Evolutionary conservation across 2,113 vertebrate genomes (phyloP).

Genomic region (Erpornis zantholeuca): DNA sequence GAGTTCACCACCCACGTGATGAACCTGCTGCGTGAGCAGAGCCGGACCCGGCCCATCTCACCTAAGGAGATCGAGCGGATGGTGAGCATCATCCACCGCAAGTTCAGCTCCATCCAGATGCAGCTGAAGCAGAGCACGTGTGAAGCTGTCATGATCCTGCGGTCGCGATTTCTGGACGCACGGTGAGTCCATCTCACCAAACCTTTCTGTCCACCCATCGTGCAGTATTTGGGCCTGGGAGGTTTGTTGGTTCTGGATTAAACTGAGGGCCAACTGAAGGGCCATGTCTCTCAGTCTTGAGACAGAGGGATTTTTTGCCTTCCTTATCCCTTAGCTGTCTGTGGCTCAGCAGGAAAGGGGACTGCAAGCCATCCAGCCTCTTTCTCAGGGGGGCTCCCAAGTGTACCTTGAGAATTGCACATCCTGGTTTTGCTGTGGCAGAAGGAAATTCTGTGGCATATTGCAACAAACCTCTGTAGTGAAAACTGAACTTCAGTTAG

Average conservation of each 20-base stretch:
- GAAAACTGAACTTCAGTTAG: not conserved
- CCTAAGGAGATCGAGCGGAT: conserved; percentile 98
- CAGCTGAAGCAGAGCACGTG: conserved; percentile 99
- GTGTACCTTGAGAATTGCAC: not conserved
- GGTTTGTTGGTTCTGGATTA: not conserved
- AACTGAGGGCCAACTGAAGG: not conserved
- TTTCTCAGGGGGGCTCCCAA: not conserved
- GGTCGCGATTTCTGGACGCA: conserved; percentile 95
- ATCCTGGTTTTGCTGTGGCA: not conserved
- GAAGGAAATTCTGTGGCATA: not conserved
- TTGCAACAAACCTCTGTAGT: not conserved
- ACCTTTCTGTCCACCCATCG: accelerated
- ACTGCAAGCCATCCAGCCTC: not conserved
- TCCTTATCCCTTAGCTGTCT: not conserved
- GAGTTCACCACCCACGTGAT: conserved; percentile 99
- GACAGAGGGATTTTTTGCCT: not conserved
- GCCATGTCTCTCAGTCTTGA: not conserved
- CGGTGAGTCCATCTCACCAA: conserved; percentile 70
- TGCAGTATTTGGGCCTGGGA: too few relatives aligned
- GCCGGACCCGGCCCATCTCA: conserved; percentile 93
- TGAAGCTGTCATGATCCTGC: conserved; percentile 98
- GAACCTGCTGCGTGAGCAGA: conserved; percentile 97
- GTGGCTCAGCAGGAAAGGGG: not conserved
- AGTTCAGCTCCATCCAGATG: conserved; percentile 99
- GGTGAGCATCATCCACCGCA: conserved; percentile 99